Percentiles rank a stretch among this genome's conserved stretches.
phyloP scores from a whole-genome alignment of 2,797 vertebrate genomes.

The Hydrophis major region DNA sequence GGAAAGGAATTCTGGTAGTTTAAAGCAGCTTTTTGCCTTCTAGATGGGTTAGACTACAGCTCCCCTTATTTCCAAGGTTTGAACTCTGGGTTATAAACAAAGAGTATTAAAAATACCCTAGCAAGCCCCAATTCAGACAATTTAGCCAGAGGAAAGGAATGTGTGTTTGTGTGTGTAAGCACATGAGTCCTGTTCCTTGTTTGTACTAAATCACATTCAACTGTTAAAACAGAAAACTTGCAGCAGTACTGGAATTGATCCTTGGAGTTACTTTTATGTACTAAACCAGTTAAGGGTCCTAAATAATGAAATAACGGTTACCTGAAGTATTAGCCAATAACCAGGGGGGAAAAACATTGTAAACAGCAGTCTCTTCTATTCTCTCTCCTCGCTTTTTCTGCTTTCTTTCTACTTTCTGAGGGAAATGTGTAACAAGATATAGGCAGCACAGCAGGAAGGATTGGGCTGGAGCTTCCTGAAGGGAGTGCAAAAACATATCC shows the following conservation, averaged over 20 bases:
- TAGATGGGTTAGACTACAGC: neutral
- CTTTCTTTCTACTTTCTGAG: neutral
- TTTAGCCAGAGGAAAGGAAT: neutral
- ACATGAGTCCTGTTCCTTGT: neutral
- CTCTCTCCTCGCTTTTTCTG: neutral
- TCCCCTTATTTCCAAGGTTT: too few species aligned
- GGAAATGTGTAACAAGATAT: neutral
- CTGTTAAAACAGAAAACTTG: neutral
- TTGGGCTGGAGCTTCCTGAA: neutral
- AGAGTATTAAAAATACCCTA: neutral
- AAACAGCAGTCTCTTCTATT: neutral
- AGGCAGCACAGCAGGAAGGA: neutral
- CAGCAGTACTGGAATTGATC: neutral
- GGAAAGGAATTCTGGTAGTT: neutral
- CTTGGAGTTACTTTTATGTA: neutral
- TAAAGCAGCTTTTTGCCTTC: neutral
- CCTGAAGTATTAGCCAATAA: neutral
- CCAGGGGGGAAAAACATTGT: neutral
- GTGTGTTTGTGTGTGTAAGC: neutral
- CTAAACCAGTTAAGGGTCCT: neutral
- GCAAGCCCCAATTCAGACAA: neutral
- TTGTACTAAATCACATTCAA: neutral
- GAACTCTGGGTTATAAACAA: neutral
- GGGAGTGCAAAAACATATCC: neutral
- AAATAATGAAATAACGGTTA: neutral